These are phyloP conservation scores for Dryobota labecula DNA, from an alignment of 2,888 invertebrate species.

Conservation along the genomic window DNA sequence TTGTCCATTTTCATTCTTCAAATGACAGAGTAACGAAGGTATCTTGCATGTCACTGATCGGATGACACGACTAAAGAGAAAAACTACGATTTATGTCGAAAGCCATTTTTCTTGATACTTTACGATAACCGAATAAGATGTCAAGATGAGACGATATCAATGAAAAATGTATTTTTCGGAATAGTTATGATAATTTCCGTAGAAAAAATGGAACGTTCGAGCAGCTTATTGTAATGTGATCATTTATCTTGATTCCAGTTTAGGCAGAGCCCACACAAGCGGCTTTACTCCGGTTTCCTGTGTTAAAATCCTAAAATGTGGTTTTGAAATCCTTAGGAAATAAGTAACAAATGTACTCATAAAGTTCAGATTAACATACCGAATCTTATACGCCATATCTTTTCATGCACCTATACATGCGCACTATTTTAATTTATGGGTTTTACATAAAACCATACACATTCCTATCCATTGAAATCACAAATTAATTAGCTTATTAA, in stretches of 20 bases:
- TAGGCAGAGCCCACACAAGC: neutral
- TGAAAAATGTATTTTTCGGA: slow-evolving; percentile 51
- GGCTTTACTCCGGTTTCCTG: neutral
- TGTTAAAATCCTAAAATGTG: slow-evolving; percentile 1
- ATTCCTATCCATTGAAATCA: slow-evolving; percentile 45
- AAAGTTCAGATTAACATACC: neutral
- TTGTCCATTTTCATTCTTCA: slow-evolving; percentile 29
- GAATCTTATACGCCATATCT: neutral
- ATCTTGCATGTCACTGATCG: slow-evolving; percentile 50
- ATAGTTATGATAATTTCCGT: slow-evolving; percentile 57
- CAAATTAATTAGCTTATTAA: slow-evolving; percentile 16
- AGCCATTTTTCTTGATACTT: slow-evolving; percentile 45
- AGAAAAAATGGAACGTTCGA: slow-evolving; percentile 2
- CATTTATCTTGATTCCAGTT: slow-evolving; percentile 11
- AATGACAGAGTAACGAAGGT: slow-evolving; percentile 59
- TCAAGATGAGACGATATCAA: slow-evolving; percentile 48
- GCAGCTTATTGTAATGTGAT: slow-evolving; percentile 16
- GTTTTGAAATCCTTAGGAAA: neutral
- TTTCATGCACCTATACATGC: neutral
- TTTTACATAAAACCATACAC: neutral
- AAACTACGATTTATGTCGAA: slow-evolving; percentile 56
- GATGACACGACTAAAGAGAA: slow-evolving; percentile 51
- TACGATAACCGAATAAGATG: slow-evolving; percentile 41
- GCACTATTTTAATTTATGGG: neutral
- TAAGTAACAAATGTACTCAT: neutral